phyloP scores from a whole-genome alignment of 2,113 vertebrate genomes.

The Poeciliopsis prolifica region DNA sequence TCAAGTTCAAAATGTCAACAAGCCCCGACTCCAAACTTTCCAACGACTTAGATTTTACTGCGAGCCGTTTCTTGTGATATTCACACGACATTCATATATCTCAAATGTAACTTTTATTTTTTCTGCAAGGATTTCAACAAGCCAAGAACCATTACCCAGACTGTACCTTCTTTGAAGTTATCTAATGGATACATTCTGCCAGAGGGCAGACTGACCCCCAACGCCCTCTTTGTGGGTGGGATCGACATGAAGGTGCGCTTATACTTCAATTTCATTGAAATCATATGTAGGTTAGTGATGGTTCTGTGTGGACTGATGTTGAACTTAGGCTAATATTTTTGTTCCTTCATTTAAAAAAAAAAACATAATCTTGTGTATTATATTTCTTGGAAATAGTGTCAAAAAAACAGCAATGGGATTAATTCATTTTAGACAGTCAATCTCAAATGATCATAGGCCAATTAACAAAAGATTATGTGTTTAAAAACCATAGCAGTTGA shows the following conservation, averaged over 20 bases:
- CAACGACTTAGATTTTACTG: background rate
- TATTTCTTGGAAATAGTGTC: background rate
- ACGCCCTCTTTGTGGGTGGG: conserved; percentile 94
- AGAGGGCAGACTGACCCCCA: conserved; percentile 93
- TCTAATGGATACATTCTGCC: conserved; percentile 92
- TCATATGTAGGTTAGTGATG: background rate
- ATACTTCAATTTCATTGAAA: background rate
- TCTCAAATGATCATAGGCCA: too few species aligned
- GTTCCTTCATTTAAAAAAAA: background rate
- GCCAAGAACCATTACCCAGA: conserved; percentile 51
- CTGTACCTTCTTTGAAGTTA: conserved; percentile 70
- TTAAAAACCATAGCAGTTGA: background rate
- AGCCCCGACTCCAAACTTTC: background rate
- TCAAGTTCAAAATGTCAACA: background rate
- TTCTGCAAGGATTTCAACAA: conserved; percentile 53
- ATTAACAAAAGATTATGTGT: background rate
- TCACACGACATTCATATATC: background rate
- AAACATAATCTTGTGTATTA: background rate
- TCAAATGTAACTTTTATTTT: background rate
- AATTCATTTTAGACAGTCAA: too few species aligned
- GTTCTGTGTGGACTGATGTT: background rate
- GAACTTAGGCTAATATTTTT: background rate
- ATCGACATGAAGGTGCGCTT: conserved; percentile 89
- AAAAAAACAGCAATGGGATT: background rate
- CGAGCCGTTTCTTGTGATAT: background rate